phyloP scores from a whole-genome alignment of 2,113 vertebrate genomes.

The Donacobius atricapilla region DNA sequence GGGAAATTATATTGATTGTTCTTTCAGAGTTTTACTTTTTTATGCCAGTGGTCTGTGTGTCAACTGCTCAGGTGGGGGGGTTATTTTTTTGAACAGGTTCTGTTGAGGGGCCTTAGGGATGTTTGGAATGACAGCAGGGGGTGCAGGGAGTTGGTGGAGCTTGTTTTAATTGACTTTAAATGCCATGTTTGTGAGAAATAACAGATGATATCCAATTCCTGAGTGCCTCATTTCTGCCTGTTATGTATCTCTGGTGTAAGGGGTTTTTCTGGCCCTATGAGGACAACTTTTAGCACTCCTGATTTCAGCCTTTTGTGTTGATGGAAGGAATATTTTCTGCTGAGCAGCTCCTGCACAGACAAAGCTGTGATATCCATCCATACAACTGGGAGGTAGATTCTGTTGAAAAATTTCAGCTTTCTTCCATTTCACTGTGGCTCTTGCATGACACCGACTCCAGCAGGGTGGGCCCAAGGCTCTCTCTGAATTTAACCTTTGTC shows the following conservation, averaged over 20 bases:
- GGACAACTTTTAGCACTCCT: neutral
- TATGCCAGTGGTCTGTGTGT: neutral
- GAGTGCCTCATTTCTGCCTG: neutral
- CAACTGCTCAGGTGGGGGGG: neutral
- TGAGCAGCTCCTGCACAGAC: neutral
- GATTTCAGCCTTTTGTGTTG: neutral
- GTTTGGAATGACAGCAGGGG: neutral
- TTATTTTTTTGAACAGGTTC: neutral
- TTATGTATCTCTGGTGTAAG: neutral
- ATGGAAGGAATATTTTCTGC: neutral
- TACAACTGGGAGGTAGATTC: neutral
- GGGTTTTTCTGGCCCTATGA: neutral
- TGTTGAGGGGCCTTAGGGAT: neutral
- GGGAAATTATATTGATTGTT: neutral
- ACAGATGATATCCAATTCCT: neutral
- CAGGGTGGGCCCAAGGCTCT: neutral
- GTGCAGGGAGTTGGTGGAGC: neutral
- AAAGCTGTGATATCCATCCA: neutral
- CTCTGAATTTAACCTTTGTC: neutral
- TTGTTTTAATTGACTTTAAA: constrained; percentile 10
- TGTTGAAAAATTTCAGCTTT: neutral
- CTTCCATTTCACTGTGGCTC: fast-evolving
- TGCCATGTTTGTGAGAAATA: neutral
- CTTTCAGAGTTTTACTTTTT: neutral
- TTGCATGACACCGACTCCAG: neutral